Percentiles rank a stretch among this genome's conserved stretches.
Evolutionary conservation across 2,113 vertebrate species (phyloP).

Genomic region (Monarcha castaneiventris): DNA sequence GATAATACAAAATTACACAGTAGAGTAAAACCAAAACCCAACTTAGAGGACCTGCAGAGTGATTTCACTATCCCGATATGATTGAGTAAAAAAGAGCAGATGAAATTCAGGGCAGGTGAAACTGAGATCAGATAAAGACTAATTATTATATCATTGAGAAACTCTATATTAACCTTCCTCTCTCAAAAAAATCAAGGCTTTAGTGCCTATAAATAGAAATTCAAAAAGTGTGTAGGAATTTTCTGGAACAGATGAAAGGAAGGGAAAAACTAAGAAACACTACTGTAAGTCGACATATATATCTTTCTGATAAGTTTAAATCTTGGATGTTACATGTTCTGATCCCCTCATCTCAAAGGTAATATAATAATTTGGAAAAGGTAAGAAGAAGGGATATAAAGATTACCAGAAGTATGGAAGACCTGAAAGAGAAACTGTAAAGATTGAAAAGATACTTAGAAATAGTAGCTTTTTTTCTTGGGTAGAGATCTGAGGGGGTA

Average conservation of each 20-base stretch:
- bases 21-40: background rate
- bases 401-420: background rate
- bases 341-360: background rate
- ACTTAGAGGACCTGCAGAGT: background rate
- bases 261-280: background rate
- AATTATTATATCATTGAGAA: background rate
- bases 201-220: background rate
- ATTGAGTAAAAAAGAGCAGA: background rate
- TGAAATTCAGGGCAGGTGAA: background rate
- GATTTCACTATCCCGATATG: background rate
- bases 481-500: background rate
- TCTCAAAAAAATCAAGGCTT: background rate
- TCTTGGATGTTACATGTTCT: background rate
- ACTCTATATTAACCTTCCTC: background rate
- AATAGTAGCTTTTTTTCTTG: background rate
- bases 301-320: background rate
- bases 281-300: rapidly evolving
- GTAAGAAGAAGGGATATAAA: background rate
- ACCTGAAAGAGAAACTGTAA: background rate
- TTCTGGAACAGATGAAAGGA: background rate
- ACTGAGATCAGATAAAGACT: background rate
- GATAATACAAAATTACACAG: background rate
- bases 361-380: background rate
- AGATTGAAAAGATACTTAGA: background rate
- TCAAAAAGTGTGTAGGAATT: background rate